Evolutionary conservation across 2,888 invertebrate genomes (phyloP).

Genomic region (Noctua janthina): DNA sequence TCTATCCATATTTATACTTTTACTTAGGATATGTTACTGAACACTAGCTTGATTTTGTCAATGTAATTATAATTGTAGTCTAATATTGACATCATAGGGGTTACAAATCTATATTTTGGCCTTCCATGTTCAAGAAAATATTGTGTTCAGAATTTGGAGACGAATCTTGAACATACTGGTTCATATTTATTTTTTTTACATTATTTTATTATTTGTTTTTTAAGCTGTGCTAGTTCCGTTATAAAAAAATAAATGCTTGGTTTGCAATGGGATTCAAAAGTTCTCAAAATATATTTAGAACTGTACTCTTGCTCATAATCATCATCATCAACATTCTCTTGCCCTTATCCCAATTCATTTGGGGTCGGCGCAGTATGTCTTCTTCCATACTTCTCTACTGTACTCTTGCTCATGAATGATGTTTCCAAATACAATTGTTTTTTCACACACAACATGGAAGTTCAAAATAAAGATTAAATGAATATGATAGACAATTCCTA

Average conservation of each 20-base stretch:
- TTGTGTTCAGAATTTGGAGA: conserved; percentile 34
- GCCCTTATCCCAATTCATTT: no score
- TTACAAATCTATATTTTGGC: conserved; percentile 66
- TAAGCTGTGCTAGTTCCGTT: neutral
- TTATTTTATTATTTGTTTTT: neutral
- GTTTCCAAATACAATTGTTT: conserved; percentile 16
- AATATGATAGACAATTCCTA: conserved; percentile 68
- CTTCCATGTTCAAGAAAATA: conserved; percentile 37
- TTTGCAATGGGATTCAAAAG: conserved; percentile 5
- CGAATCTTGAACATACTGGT: conserved; percentile 17
- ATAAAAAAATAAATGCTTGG: neutral
- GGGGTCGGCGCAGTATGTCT: no score
- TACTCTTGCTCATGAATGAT: conserved; percentile 6
- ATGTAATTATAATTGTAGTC: conserved; percentile 67
- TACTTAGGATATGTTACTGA: conserved; percentile 35
- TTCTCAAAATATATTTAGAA: conserved; percentile 14
- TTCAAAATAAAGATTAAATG: conserved; percentile 63
- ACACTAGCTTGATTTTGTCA: conserved; percentile 69
- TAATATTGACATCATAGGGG: conserved; percentile 62
- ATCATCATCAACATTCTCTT: no score
- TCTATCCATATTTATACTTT: conserved; percentile 20
- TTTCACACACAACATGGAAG: conserved; percentile 42
- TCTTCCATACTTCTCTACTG: neutral
- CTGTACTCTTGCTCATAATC: conserved; percentile 4
- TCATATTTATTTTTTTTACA: neutral